These are phyloP conservation scores for Rhyacophila evoluta DNA, from an alignment of 2,888 invertebrate species.

Conservation along the genomic window DNA sequence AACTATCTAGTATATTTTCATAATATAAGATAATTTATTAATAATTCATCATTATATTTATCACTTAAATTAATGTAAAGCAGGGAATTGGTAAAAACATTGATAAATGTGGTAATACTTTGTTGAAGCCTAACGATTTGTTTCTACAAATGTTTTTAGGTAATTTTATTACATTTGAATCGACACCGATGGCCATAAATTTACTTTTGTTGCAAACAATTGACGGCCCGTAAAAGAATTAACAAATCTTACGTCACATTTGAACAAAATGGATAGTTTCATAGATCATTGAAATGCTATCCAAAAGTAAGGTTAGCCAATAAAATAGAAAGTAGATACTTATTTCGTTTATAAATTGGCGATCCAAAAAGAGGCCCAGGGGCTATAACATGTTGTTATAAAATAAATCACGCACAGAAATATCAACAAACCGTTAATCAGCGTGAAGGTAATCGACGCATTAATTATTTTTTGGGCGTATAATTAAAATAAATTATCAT, in stretches of 20 bases:
- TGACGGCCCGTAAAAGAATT: constrained; percentile 1
- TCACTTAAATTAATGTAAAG: too few relatives aligned
- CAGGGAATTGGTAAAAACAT: too few relatives aligned
- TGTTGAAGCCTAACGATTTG: too few relatives aligned
- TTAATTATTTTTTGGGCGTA: neutral
- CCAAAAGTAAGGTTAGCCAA: neutral
- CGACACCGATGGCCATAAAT: too few relatives aligned
- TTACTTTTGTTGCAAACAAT: neutral
- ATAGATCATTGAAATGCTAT: neutral
- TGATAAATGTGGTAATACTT: too few relatives aligned
- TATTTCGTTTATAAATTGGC: neutral
- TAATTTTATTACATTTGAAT: too few relatives aligned
- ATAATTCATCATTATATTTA: too few relatives aligned
- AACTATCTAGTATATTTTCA: too few relatives aligned
- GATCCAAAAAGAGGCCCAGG: neutral
- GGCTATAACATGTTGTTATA: neutral
- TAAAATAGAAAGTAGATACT: neutral
- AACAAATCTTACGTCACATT: neutral
- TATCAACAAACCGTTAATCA: constrained; percentile 8
- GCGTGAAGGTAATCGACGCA: neutral
- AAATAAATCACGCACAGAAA: neutral
- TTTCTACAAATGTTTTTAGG: too few relatives aligned
- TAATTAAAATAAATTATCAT: too few relatives aligned
- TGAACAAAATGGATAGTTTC: neutral
- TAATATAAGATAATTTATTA: too few relatives aligned